Conservation (phyloP, 2,113 vertebrate species). For the Festucalex cinctus region DNA sequence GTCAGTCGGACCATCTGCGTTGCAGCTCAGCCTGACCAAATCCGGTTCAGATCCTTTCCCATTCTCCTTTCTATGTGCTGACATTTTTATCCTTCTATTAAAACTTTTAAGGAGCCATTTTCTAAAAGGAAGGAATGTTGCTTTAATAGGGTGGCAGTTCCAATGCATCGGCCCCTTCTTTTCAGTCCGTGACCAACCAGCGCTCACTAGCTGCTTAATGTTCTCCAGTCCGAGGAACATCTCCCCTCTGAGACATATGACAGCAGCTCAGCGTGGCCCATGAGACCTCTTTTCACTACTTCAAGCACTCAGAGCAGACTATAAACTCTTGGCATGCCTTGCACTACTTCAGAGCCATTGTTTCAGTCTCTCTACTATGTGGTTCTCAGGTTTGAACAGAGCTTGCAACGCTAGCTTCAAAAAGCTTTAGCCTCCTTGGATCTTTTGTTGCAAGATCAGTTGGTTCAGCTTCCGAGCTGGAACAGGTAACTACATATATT, state of each 20-base stretch:
- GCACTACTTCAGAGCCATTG: constrained; percentile 54
- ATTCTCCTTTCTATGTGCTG: constrained; percentile 65
- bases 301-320: constrained; percentile 49
- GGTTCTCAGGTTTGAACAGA: constrained; percentile 47
- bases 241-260: constrained; percentile 41
- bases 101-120: constrained; percentile 75
- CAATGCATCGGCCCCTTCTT: constrained; percentile 61
- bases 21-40: constrained; percentile 41
- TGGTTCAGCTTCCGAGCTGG: constrained; percentile 13
- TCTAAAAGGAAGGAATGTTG: constrained; percentile 73
- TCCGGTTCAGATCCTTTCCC: constrained; percentile 44
- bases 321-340: constrained; percentile 65
- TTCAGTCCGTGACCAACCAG: constrained; percentile 55
- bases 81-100: constrained; percentile 77
- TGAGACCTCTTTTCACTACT: constrained; percentile 48
- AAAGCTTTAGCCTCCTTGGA: constrained; percentile 34
- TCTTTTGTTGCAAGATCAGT: constrained; percentile 54
- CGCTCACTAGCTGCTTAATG: constrained; percentile 44
- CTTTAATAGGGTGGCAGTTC: constrained; percentile 70
- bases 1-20: constrained; percentile 52
- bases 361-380: constrained; percentile 45
- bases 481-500: too few relatives aligned
- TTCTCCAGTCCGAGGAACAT: constrained; percentile 39
- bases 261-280: constrained; percentile 36
- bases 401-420: constrained; percentile 19